Conservation (phyloP, 2,113 vertebrate genomes). For the Grammomys surdaster region DNA sequence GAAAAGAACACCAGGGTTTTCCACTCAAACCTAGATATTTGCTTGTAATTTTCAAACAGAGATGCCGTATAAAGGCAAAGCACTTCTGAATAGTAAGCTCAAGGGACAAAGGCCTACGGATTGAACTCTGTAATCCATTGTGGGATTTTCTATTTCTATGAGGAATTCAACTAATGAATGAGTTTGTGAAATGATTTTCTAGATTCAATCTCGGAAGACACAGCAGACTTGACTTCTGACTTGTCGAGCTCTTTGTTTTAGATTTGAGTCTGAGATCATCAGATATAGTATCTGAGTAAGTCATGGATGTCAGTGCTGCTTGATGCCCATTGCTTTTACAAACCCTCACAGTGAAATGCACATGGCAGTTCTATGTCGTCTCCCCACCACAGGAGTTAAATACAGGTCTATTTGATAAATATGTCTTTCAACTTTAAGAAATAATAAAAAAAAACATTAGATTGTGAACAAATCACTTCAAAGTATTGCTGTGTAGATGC, state of each 20-base stretch:
- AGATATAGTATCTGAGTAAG: neutral
- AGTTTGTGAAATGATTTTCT: conserved; percentile 46
- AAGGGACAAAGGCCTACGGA: neutral
- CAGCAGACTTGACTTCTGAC: neutral
- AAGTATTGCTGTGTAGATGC: neutral
- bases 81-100: neutral
- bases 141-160: conserved; percentile 36
- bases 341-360: neutral
- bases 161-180: neutral
- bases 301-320: neutral
- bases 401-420: neutral
- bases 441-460: neutral
- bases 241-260: neutral
- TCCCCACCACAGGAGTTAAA: neutral
- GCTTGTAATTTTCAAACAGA: conserved; percentile 13
- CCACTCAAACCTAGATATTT: neutral
- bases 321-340: neutral
- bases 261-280: neutral
- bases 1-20: neutral
- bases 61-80: neutral
- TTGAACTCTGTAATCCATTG: neutral
- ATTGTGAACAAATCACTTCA: conserved; percentile 10
- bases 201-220: conserved; percentile 27
- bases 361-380: neutral
- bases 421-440: neutral